These are phyloP conservation scores for Rhagonycha lutea DNA, from an alignment of 2,888 invertebrate genomes.

Conservation along the genomic window DNA sequence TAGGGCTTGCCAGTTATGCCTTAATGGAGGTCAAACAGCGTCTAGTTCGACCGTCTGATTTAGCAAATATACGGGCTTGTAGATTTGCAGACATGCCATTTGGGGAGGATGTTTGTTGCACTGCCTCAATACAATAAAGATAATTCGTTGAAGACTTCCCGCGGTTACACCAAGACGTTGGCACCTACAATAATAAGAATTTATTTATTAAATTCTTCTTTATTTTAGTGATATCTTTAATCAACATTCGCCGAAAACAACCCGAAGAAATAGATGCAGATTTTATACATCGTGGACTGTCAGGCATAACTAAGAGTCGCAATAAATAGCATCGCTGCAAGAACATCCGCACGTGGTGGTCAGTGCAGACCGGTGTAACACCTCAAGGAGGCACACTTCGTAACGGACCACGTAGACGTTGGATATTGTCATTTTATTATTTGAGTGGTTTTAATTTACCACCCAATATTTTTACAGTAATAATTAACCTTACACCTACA, in stretches of 20 bases:
- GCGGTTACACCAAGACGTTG: conserved; percentile 22
- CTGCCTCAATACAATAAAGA: conserved; percentile 30
- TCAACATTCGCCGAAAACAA: conserved; percentile 36
- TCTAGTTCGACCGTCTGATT: conserved; percentile 31
- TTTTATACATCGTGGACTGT: conserved; percentile 32
- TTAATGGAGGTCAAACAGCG: conserved; percentile 20
- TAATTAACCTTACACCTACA: background rate
- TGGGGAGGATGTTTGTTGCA: conserved; percentile 31
- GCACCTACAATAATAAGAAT: conserved; percentile 31
- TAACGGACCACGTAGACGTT: conserved; percentile 28
- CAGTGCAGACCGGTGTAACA: conserved; percentile 19
- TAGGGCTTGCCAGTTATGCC: conserved; percentile 16
- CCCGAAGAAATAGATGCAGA: conserved; percentile 29
- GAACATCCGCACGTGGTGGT: conserved; percentile 29
- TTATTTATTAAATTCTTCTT: conserved; percentile 36
- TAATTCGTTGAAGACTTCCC: conserved; percentile 30
- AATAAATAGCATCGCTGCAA: conserved; percentile 22
- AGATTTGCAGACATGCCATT: conserved; percentile 32
- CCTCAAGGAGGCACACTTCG: conserved; percentile 29
- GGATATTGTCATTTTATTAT: background rate
- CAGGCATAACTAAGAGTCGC: conserved; percentile 27
- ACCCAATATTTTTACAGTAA: background rate
- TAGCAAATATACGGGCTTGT: conserved; percentile 33
- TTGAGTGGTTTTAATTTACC: background rate
- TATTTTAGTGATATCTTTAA: conserved; percentile 39